Evolutionary conservation across 2,797 vertebrate genomes (phyloP), one percentile per base, ranked within the genome.

Genomic region (Artibeus lituratus): DNA sequence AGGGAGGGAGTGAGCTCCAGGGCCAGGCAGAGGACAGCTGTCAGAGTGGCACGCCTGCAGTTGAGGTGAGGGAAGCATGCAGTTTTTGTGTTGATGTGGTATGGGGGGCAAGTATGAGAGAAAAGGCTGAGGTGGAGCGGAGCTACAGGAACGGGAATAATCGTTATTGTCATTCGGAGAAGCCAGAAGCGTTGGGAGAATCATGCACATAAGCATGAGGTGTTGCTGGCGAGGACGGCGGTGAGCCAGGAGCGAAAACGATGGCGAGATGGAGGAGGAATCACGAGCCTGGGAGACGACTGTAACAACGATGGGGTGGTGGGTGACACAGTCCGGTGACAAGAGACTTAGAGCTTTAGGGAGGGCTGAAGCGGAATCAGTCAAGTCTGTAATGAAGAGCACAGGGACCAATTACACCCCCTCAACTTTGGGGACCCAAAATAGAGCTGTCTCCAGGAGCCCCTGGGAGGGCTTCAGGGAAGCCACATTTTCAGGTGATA

Each of bases 1-100:
- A 90, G 51, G 42, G 70, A 90, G 51, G 37, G 69, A 95, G 42
- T 42, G 26, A 86, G 26, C 51, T 91, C 32, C 22, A 78, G 86
- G 57, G 85, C 39, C 39, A 47, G 47, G 70, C 21, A 57, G 22
- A 94, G n/a, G 18, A 62, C 22, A 86, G 35, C 5, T 44, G 29
- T 59, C 26, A 53, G 42, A 35, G 26, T 15, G 32, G n/a, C 16
- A 49, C 8, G 42, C 9, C 9, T 2, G 3, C 21, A 12, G 5
- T 0, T 42, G 35, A 77, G 59, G 87, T 7, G 49, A 35, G 0
- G 18, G 59, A 69, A n/a, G 32, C 26, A 35, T 3, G 12, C 0
- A 19, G 39, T 32, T 67, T 39, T 32, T 18, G 89, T 39, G 47
- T 39, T n/a, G 47, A 55, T 4, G 10, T 10, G 11, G 15, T 74